phyloP scores from a whole-genome alignment of 2,113 vertebrate species.

The Picathartes gymnocephalus region DNA sequence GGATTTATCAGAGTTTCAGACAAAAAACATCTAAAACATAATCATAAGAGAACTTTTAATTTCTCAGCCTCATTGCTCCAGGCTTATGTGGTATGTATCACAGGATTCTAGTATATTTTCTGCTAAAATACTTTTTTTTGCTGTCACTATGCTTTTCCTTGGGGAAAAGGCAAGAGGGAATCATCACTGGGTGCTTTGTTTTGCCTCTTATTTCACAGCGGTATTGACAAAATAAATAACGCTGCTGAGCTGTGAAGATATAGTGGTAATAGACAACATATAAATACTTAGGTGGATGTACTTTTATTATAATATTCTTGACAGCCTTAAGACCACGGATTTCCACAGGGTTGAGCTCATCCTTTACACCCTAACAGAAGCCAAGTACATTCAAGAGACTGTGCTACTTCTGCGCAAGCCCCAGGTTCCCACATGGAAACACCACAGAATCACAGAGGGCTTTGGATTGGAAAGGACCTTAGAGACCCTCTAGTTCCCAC shows the following conservation, averaged over 20 bases:
- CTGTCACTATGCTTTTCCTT: background rate
- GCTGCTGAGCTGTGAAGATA: background rate
- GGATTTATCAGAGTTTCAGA: slow-evolving; percentile 31
- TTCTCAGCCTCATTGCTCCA: background rate
- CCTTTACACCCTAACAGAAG: background rate
- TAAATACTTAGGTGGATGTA: background rate
- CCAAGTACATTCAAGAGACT: background rate
- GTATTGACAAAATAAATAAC: background rate
- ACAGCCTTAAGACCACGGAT: background rate
- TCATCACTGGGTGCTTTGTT: background rate
- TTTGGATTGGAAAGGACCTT: background rate
- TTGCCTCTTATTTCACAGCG: background rate
- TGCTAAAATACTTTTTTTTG: background rate
- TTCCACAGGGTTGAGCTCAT: background rate
- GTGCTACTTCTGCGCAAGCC: background rate
- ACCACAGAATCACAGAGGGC: background rate
- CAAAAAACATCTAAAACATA: background rate
- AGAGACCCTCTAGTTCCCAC: background rate
- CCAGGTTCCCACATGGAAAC: background rate
- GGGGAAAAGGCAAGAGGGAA: background rate
- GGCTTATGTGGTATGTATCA: background rate
- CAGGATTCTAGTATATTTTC: background rate
- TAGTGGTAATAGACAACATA: background rate
- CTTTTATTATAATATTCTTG: background rate
- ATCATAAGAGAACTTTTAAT: background rate